A percentile compares a stretch with the other conserved stretches of the same genome.
phyloP scores from a whole-genome alignment of 2,888 invertebrate species.

The Eledone cirrhosa region DNA sequence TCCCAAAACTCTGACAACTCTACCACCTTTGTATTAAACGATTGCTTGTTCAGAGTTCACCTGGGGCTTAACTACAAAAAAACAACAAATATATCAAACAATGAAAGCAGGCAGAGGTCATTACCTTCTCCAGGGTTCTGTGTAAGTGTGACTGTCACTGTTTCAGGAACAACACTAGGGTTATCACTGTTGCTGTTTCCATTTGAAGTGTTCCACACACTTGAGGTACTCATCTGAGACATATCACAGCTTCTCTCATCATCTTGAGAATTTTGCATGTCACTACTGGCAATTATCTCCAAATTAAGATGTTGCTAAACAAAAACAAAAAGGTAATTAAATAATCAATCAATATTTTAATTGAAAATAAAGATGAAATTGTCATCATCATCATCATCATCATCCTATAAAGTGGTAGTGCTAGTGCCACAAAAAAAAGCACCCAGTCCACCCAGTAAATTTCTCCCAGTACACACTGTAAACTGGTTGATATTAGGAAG shows the following conservation, averaged over 20 bases:
- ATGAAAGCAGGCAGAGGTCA: not conserved
- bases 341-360: not conserved
- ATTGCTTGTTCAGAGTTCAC: too few relatives aligned
- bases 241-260: constrained; percentile 25
- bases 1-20: too few relatives aligned
- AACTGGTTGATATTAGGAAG: too few relatives aligned
- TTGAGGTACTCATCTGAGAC: not conserved
- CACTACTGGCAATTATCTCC: constrained; percentile 40
- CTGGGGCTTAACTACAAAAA: too few relatives aligned
- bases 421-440: too few relatives aligned
- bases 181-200: not conserved
- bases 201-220: not conserved
- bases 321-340: not conserved
- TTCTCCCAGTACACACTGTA: too few relatives aligned
- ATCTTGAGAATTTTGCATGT: constrained; percentile 32
- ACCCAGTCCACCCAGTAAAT: too few relatives aligned
- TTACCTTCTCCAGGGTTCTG: constrained; percentile 62
- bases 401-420: too few relatives aligned
- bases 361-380: not conserved
- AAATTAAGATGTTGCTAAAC: constrained; percentile 42
- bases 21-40: too few relatives aligned
- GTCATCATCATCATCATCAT: not conserved
- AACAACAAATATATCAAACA: too few relatives aligned
- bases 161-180: constrained; percentile 58
- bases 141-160: constrained; percentile 64